These are phyloP conservation scores for Mesodorylaimus sp. DNA, from an alignment of 2,888 invertebrate species.

Conservation along the genomic window DNA sequence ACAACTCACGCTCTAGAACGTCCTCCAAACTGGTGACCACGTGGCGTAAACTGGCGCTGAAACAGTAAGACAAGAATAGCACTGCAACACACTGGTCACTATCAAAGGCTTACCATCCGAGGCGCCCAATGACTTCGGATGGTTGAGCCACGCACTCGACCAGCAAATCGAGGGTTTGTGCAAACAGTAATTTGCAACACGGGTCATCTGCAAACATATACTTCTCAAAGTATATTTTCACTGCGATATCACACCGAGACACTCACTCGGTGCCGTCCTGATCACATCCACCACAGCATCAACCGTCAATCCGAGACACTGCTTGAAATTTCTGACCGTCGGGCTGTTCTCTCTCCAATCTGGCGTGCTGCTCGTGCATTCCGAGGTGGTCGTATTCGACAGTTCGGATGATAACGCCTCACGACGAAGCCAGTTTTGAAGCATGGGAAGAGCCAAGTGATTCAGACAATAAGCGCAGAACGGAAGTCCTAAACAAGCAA, in stretches of 20 bases:
- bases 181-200: conserved; percentile 50
- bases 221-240: background rate
- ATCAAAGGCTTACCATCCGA: conserved; percentile 52
- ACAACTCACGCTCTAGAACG: conserved; percentile 54
- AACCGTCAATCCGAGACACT: conserved; percentile 76
- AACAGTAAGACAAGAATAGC: background rate
- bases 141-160: conserved; percentile 78
- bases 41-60: conserved; percentile 25
- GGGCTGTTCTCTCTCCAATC: conserved; percentile 14
- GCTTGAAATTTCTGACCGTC: conserved; percentile 73
- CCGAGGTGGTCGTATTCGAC: background rate
- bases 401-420: conserved; percentile 20
- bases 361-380: conserved; percentile 6
- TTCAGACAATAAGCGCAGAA: conserved; percentile 81
- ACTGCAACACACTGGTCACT: background rate
- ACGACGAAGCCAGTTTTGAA: conserved; percentile 74
- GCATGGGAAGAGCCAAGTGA: conserved; percentile 68
- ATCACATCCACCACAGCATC: conserved; percentile 72
- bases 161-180: conserved; percentile 62
- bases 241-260: no score
- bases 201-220: background rate
- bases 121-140: conserved; percentile 65
- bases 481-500: conserved; percentile 46
- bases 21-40: conserved; percentile 56
- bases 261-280: conserved; percentile 50